phyloP scores from a whole-genome alignment of 2,888 invertebrate genomes.

The Trissolcus japonicus region DNA sequence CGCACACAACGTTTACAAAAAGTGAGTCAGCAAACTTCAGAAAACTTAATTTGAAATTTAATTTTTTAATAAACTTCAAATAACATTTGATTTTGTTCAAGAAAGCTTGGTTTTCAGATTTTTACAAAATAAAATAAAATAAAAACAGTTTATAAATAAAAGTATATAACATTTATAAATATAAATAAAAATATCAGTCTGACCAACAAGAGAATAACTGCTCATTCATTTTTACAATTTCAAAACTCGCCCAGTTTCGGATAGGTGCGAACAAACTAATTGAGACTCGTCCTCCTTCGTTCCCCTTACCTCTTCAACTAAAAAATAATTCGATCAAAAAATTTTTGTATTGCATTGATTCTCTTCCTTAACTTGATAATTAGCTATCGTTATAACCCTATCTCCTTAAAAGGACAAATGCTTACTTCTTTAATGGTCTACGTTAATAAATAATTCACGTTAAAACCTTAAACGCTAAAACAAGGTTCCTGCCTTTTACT shows the following conservation, averaged over 20 bases:
- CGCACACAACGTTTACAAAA: neutral
- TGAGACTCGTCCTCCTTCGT: conserved; percentile 40
- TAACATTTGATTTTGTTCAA: too few relatives aligned
- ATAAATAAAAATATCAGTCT: too few relatives aligned
- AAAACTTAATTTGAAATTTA: neutral
- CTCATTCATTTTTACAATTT: neutral
- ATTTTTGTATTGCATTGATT: conserved; percentile 70
- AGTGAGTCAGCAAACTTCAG: neutral
- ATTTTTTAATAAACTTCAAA: too few relatives aligned
- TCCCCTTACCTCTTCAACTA: conserved; percentile 44
- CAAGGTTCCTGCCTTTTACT: conserved; percentile 61
- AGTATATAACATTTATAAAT: too few relatives aligned
- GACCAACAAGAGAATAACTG: neutral
- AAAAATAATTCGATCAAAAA: conserved; percentile 62
- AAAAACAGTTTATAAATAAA: neutral
- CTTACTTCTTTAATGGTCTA: conserved; percentile 56
- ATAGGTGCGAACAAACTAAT: neutral
- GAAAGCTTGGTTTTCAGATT: too few relatives aligned
- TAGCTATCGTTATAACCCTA: conserved; percentile 53
- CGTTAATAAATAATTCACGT: conserved; percentile 56
- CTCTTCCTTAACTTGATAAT: conserved; percentile 64
- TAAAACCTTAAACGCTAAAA: conserved; percentile 56
- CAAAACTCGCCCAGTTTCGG: neutral
- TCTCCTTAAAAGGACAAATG: conserved; percentile 51
- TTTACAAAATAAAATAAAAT: neutral